A percentile compares a stretch with the other conserved stretches of the same genome.
phyloP scores from a whole-genome alignment of 2,113 vertebrate species.

The Leiothrix lutea region DNA sequence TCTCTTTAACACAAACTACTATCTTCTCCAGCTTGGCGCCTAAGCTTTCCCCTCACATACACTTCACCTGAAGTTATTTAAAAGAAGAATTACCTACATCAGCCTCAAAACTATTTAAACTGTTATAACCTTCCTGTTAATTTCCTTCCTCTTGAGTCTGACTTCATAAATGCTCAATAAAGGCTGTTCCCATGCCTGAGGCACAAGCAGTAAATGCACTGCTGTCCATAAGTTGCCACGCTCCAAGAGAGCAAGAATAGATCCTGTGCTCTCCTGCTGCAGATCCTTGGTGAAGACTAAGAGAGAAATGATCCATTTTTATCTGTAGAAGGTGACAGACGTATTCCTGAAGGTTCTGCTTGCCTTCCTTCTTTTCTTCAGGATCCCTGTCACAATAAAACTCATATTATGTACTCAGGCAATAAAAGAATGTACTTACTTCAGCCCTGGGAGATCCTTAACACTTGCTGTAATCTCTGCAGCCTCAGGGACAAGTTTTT shows the following conservation, averaged over 20 bases:
- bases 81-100: not conserved
- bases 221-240: accelerated
- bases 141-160: not conserved
- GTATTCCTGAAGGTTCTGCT: not conserved
- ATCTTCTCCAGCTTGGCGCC: not conserved
- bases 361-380: not conserved
- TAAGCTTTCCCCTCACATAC: not conserved
- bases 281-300: not conserved
- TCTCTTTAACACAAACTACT: not conserved
- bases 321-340: not conserved
- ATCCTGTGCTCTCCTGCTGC: not conserved
- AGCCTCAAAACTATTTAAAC: not conserved
- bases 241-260: not conserved
- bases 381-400: not conserved
- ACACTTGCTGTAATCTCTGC: conserved; percentile 97
- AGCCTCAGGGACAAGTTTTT: conserved; percentile 96
- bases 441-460: conserved; percentile 96
- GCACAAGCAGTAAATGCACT: not conserved
- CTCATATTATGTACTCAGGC: accelerated
- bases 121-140: not conserved
- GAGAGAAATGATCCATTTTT: not conserved
- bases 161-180: not conserved
- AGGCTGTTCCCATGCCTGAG: not conserved
- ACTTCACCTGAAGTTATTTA: not conserved
- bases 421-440: conserved; percentile 76